These are phyloP conservation scores for Cavia porcellus DNA, from an alignment of 2,113 vertebrate species.

Conservation along the genomic window DNA sequence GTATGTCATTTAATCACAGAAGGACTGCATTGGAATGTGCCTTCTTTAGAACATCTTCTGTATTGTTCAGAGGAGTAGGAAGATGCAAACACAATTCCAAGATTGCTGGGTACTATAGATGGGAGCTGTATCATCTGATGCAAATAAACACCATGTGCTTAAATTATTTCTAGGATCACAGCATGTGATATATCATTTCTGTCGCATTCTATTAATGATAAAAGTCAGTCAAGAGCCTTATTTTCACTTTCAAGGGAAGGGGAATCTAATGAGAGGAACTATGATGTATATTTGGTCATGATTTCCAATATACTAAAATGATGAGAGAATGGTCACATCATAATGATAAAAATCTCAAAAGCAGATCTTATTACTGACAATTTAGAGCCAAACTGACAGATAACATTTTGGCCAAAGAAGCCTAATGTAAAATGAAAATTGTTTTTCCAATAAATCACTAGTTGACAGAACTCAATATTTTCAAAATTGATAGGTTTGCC, in stretches of 20 bases:
- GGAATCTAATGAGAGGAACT: neutral
- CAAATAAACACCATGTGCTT: neutral
- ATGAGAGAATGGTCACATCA: neutral
- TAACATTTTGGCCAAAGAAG: neutral
- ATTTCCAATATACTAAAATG: neutral
- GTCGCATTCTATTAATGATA: neutral
- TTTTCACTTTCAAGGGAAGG: neutral
- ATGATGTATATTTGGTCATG: neutral
- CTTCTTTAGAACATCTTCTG: neutral
- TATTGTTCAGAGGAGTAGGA: neutral
- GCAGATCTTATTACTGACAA: neutral
- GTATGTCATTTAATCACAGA: neutral
- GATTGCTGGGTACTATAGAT: neutral
- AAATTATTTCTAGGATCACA: neutral
- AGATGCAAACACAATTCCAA: neutral
- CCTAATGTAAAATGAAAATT: neutral
- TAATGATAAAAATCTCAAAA: neutral
- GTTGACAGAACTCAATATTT: neutral
- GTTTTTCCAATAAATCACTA: neutral
- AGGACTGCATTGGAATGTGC: neutral
- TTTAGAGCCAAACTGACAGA: neutral
- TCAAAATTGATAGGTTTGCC: neutral
- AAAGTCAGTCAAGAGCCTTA: neutral
- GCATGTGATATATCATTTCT: neutral
- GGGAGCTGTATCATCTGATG: neutral